phyloP scores from a whole-genome alignment of 2,797 vertebrate genomes.

The Pteropus rufus region DNA sequence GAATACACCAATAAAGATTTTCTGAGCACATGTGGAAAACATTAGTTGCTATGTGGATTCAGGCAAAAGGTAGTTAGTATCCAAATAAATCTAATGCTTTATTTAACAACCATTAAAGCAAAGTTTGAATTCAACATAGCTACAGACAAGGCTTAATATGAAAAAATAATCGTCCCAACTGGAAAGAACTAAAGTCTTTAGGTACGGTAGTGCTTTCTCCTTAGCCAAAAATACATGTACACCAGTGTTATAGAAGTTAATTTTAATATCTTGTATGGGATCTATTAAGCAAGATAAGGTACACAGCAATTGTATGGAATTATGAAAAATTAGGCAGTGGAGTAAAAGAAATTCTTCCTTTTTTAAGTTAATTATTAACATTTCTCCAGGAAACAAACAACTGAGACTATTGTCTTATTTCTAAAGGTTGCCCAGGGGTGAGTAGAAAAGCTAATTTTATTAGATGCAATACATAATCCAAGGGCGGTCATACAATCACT shows the following conservation, averaged over 20 bases:
- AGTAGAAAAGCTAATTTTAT: slow-evolving; percentile 73
- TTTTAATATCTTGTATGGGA: slow-evolving; percentile 70
- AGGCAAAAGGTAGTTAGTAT: slow-evolving; percentile 76
- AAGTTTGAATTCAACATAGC: slow-evolving; percentile 78
- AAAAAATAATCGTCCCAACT: slow-evolving; percentile 62
- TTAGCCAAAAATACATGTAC: slow-evolving; percentile 66
- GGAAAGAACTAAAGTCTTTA: slow-evolving; percentile 70
- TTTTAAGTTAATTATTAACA: slow-evolving; percentile 78
- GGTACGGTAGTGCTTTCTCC: slow-evolving; percentile 59
- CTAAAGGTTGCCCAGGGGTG: slow-evolving; percentile 68
- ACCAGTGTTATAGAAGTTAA: slow-evolving; percentile 43
- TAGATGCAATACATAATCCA: slow-evolving; percentile 61
- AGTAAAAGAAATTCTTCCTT: slow-evolving; percentile 74
- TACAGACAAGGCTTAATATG: slow-evolving; percentile 67
- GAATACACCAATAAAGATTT: slow-evolving; percentile 60
- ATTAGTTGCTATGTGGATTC: slow-evolving; percentile 80
- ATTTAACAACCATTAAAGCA: slow-evolving; percentile 79
- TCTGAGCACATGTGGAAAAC: slow-evolving; percentile 79
- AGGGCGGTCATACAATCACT: slow-evolving; percentile 44
- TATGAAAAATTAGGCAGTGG: slow-evolving; percentile 71
- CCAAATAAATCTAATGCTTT: slow-evolving; percentile 82
- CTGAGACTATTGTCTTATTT: slow-evolving; percentile 76
- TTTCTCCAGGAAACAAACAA: slow-evolving; percentile 76
- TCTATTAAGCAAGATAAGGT: slow-evolving; percentile 75
- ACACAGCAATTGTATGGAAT: slow-evolving; percentile 62